Base-by-base conservation (phyloP, 2,888 invertebrate species). In the Lapara coniferarum region DNA sequence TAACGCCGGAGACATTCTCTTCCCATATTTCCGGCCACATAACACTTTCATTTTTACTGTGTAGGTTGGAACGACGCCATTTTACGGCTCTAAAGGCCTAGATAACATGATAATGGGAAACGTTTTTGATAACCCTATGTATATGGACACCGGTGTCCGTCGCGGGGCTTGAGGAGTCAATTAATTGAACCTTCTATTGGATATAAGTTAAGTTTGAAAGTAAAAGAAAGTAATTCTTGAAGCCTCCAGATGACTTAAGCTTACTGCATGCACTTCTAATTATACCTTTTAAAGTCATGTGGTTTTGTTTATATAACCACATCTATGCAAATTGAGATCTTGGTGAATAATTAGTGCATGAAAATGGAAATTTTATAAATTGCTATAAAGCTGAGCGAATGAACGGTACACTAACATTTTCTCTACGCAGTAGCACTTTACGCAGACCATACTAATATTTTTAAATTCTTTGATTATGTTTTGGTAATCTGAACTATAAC, bases 21-120 rank as follows among this genome's bases (percentile, higher is more conserved):
- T 56, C 19, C 25, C 44, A 46, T 37, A 37, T 16, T 46, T 59
- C 46, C 59, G 46, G 16, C 16, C 10, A 46, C 44, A 46, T 25
- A 59, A 59, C 58, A 58, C 59, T 59, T 59, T 59, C 63, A n/a
- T 19, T 63, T 59, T 56, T 55, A n/a, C 10, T 16, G 59, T 44
- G 59, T 46, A 12, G 44, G 46, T 37, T 10, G 59, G n/a, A 59
- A 46, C 46, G 10, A 44, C 10, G 46, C 44, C 25, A 59, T 5
- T 59, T 16, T 44, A 8, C 37, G 37, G 8, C 37, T 16, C 44
- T 16, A 46, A 3, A 44, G n/a, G 0, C 8, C 44, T 44, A 16
- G 25, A n/a, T 12, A 19, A 56, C 13, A 56, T 10, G 10, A 13
- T 57, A 37, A 14, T 30, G 3, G n/a, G 10, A 59, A 44, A 59